phyloP scores from a whole-genome alignment of 2,797 vertebrate species.

The Poeciliopsis gracilis region DNA sequence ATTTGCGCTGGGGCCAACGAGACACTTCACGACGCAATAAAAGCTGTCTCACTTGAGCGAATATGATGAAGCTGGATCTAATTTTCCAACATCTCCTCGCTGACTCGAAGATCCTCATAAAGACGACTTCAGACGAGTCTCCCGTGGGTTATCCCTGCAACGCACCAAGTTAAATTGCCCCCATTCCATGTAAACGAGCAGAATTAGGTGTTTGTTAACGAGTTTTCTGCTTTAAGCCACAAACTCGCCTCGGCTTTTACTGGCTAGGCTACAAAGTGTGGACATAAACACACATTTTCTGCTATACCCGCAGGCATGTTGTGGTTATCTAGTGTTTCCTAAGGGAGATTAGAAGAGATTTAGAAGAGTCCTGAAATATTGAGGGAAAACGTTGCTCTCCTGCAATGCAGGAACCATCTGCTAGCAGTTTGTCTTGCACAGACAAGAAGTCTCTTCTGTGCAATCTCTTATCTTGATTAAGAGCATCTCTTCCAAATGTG shows the following conservation, averaged over 20 bases:
- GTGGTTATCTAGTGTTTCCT: neutral
- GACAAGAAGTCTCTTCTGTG: neutral
- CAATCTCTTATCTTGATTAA: neutral
- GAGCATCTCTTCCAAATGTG: neutral
- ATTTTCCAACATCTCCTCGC: conserved; percentile 48
- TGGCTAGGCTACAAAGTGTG: neutral
- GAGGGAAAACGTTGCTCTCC: neutral
- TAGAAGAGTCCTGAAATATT: neutral
- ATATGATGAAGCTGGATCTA: conserved; percentile 26
- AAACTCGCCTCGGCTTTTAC: conserved; percentile 1
- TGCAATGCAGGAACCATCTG: neutral
- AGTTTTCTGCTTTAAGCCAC: conserved; percentile 26
- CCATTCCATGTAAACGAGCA: conserved; percentile 13
- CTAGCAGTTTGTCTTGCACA: neutral
- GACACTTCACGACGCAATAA: conserved; percentile 31
- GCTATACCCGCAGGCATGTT: neutral
- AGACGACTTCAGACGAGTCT: conserved; percentile 22
- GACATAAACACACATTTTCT: neutral
- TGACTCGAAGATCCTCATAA: conserved; percentile 40
- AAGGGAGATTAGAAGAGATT: neutral
- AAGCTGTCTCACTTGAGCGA: conserved; percentile 23
- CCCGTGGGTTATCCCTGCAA: conserved; percentile 6
- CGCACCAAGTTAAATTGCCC: neutral
- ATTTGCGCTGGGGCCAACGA: conserved; percentile 62
- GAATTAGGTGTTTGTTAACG: conserved; percentile 21